Conservation (phyloP, 2,888 invertebrate species). For the Ctena decussata region DNA sequence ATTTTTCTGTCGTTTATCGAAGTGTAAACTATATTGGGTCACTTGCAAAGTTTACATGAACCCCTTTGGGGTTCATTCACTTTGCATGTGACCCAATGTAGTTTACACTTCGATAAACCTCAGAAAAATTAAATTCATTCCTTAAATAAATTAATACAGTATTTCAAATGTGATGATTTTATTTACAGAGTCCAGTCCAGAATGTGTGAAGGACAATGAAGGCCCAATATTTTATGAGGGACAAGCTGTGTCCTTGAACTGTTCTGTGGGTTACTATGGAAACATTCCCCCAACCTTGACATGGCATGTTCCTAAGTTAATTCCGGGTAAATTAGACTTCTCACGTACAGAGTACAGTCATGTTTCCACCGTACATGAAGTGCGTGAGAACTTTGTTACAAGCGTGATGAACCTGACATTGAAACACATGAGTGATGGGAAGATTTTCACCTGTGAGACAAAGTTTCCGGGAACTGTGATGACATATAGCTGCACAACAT, state of each 20-base stretch:
- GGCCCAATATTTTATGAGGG: constrained; percentile 59
- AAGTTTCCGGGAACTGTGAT: constrained; percentile 28
- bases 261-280: constrained; percentile 74
- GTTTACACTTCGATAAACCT: too few species aligned
- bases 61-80: too few species aligned
- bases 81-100: too few species aligned
- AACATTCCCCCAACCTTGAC: constrained; percentile 58
- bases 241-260: constrained; percentile 75
- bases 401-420: constrained; percentile 16
- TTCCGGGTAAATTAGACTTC: neutral
- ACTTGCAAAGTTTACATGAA: too few species aligned
- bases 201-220: constrained; percentile 38
- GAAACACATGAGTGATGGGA: constrained; percentile 55
- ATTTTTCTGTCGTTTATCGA: too few species aligned
- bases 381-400: constrained; percentile 36
- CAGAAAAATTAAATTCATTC: too few species aligned
- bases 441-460: constrained; percentile 48
- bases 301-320: constrained; percentile 61
- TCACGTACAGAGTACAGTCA: constrained; percentile 39
- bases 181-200: constrained; percentile 47
- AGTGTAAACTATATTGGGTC: too few species aligned
- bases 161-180: too few species aligned
- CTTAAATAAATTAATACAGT: too few species aligned
- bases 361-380: constrained; percentile 24
- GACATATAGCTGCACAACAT: constrained; percentile 40